A percentile compares a stretch with the other conserved stretches of the same genome.
These are phyloP conservation scores for Ceratoteleas bidentatus DNA, from an alignment of 1,140 invertebrate genomes.

Conservation along the genomic window DNA sequence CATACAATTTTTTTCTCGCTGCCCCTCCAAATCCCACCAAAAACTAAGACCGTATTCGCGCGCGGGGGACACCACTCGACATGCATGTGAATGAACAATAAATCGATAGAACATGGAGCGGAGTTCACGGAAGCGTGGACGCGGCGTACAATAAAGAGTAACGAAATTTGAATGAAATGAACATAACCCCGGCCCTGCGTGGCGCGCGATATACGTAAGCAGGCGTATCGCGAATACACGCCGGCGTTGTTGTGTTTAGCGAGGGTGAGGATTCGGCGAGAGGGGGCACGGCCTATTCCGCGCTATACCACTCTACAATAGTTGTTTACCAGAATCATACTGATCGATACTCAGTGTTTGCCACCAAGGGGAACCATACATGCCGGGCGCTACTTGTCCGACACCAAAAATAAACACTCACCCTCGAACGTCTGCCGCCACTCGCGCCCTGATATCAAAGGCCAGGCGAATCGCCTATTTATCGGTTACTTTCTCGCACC, in stretches of 20 bases:
- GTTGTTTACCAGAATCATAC: slow-evolving; percentile 82
- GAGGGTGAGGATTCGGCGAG: slow-evolving; percentile 65
- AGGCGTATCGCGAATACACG: slow-evolving; percentile 75
- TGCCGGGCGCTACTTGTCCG: slow-evolving; percentile 78
- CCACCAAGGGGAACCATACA: slow-evolving; percentile 79
- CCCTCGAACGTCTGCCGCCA: slow-evolving; percentile 62
- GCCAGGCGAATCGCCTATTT: slow-evolving; percentile 31
- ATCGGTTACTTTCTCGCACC: slow-evolving; percentile 53
- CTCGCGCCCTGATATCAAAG: slow-evolving; percentile 25
- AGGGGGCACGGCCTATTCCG: slow-evolving; percentile 70
- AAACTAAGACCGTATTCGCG: too few species aligned
- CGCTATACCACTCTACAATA: slow-evolving; percentile 78
- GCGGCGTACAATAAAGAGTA: slow-evolving; percentile 43
- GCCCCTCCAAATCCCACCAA: too few species aligned
- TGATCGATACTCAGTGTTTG: slow-evolving; percentile 81
- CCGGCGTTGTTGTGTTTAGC: slow-evolving; percentile 70
- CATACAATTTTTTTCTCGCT: too few species aligned
- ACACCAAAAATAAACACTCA: slow-evolving; percentile 80
- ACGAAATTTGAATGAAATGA: slow-evolving; percentile 62
- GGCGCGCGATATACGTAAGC: slow-evolving; percentile 69
- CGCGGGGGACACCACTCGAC: not conserved
- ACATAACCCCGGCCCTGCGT: slow-evolving; percentile 69
- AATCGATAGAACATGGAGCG: slow-evolving; percentile 29
- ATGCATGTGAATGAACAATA: slow-evolving; percentile 27
- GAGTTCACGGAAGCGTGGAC: slow-evolving; percentile 25